These are phyloP conservation scores for Steinernema carpocapsae DNA, from an alignment of 2,888 invertebrate genomes.

Conservation along the genomic window DNA sequence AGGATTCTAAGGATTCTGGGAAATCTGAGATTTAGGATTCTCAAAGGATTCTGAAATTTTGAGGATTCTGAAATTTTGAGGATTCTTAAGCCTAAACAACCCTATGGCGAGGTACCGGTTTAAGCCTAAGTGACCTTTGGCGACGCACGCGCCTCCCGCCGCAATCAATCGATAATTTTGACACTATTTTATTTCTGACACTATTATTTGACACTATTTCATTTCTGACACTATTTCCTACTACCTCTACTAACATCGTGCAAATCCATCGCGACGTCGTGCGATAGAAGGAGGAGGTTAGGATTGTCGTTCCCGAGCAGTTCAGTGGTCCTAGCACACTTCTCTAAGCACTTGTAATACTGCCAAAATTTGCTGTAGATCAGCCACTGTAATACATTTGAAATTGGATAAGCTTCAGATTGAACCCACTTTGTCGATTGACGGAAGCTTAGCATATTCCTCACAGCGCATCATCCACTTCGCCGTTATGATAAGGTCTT, in stretches of 20 bases:
- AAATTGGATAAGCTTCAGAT: background rate
- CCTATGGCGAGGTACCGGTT: too few relatives aligned
- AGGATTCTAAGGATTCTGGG: too few relatives aligned
- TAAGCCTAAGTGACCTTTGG: too few relatives aligned
- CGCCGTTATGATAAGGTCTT: conserved; percentile 19
- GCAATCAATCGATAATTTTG: too few relatives aligned
- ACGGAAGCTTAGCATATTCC: conserved; percentile 30
- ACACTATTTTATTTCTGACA: too few relatives aligned
- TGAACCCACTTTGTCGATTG: conserved; percentile 25
- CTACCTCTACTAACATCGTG: background rate
- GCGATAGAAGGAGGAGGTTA: background rate
- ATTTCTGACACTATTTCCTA: too few relatives aligned
- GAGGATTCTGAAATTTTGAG: too few relatives aligned
- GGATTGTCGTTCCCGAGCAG: background rate
- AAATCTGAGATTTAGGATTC: too few relatives aligned
- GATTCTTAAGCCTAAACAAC: too few relatives aligned
- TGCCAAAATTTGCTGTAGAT: background rate
- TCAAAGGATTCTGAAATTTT: too few relatives aligned
- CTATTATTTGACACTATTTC: too few relatives aligned
- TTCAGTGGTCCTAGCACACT: background rate
- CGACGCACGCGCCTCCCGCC: too few relatives aligned
- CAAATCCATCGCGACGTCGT: conserved; percentile 29
- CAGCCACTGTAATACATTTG: background rate
- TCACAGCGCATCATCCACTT: conserved; percentile 32
- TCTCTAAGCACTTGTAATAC: background rate